phyloP scores from a whole-genome alignment of 2,113 vertebrate genomes.

The Hoplias malabaricus region DNA sequence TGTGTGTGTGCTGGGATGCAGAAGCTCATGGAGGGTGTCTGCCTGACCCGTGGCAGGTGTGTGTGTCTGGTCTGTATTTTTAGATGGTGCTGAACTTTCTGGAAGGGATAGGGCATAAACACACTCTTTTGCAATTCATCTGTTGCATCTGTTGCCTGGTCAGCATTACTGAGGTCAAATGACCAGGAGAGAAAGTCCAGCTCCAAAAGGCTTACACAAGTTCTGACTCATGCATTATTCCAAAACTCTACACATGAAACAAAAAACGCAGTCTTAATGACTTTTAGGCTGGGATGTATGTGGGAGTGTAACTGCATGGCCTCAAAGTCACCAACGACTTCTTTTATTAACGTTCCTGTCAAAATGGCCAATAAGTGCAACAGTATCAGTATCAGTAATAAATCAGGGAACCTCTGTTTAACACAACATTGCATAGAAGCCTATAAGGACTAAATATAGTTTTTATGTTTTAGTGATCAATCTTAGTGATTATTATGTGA shows the following conservation, averaged over 20 bases:
- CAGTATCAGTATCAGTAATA: too few species aligned
- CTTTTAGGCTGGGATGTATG: not conserved
- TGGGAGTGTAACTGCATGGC: not conserved
- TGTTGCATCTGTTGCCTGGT: constrained; percentile 34
- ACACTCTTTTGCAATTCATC: constrained; percentile 34
- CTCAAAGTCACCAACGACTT: not conserved
- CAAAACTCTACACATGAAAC: not conserved
- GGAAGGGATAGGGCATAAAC: constrained; percentile 27
- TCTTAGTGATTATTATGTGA: too few species aligned
- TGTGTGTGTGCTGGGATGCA: constrained; percentile 12
- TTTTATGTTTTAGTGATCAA: too few species aligned
- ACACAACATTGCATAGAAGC: too few species aligned
- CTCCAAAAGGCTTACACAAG: constrained; percentile 2
- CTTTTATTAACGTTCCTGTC: too few species aligned
- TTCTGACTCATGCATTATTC: constrained; percentile 6
- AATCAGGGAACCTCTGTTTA: not conserved
- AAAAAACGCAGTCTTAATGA: not conserved
- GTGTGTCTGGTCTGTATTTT: constrained; percentile 43
- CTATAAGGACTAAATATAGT: too few species aligned
- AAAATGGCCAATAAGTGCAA: too few species aligned
- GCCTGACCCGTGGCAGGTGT: constrained; percentile 44
- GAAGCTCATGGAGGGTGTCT: constrained; percentile 27
- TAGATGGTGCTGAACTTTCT: constrained; percentile 21
- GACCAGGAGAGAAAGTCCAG: constrained; percentile 30
- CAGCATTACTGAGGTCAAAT: constrained; percentile 32